Percentiles rank a stretch among this genome's conserved stretches.
These are phyloP conservation scores for Adoxophyes honmai DNA, from an alignment of 1,140 invertebrate genomes.

Conservation along the genomic window DNA sequence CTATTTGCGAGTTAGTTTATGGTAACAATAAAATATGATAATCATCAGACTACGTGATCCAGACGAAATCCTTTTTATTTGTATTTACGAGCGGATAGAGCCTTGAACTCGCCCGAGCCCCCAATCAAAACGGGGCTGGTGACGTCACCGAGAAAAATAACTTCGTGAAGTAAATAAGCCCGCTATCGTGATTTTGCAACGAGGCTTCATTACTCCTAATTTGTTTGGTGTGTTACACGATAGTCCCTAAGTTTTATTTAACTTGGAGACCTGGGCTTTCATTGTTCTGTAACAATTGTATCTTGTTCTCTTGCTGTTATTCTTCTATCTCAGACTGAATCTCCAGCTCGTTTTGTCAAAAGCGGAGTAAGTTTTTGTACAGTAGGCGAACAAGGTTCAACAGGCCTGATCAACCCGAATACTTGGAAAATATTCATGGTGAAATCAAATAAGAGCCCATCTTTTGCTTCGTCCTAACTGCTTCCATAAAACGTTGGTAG, in stretches of 20 bases:
- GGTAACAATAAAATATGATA: slow-evolving; percentile 68
- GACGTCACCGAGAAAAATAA: slow-evolving; percentile 14
- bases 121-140: not conserved
- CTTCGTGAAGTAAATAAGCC: slow-evolving; percentile 9
- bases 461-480: too few relatives aligned
- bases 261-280: not conserved
- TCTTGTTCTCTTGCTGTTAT: too few relatives aligned
- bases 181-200: slow-evolving; percentile 4
- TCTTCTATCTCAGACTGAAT: too few relatives aligned
- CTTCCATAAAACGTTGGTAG: too few relatives aligned
- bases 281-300: too few relatives aligned
- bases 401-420: too few relatives aligned
- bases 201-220: slow-evolving; percentile 12
- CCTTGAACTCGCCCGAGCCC: slow-evolving; percentile 47
- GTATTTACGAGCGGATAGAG: slow-evolving; percentile 61
- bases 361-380: too few relatives aligned
- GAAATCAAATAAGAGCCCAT: too few relatives aligned
- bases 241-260: slow-evolving; percentile 12
- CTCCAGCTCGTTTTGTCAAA: too few relatives aligned
- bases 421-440: too few relatives aligned
- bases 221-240: slow-evolving; percentile 14
- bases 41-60: slow-evolving; percentile 60
- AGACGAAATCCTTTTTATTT: slow-evolving; percentile 59
- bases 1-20: slow-evolving; percentile 53
- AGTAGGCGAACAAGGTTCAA: too few relatives aligned